Base-by-base conservation (phyloP, 2,888 invertebrate species). In the Griposia aprilina region DNA sequence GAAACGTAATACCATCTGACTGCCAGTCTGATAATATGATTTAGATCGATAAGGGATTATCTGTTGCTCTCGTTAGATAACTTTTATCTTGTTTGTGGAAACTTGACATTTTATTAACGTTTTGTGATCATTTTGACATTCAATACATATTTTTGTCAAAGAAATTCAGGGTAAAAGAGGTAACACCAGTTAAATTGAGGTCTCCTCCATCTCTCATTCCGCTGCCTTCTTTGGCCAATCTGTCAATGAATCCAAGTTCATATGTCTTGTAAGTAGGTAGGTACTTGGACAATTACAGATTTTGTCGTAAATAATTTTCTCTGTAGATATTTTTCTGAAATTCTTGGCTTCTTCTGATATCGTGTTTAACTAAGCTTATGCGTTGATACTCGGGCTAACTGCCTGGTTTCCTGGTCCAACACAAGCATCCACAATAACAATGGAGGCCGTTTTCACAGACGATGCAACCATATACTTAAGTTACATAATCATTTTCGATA, bases 1-100 rank as follows among this genome's bases (percentile, higher is more conserved):
- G 77, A 73, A 62, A 83, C 73, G 73, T 70, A 86, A 86, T 83
- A 77, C 83, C 73, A 74, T 83, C 48, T 68, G 87, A 67, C 59
- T 77, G 13, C 1, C 17, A 41, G 15, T 36, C 36, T 55, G 83
- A 83, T 83, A 77, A 67, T 57, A 13, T 71, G 59, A 48, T 69
- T 70, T 26, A 69, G n/a, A 79, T 80, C 59, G 86, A 83, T 83
- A 73, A 59, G 55, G n/a, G 36, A 48, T 59, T 50, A 73, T 48
- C 17, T 70, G 50, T 36, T 48, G 69, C 30, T 83, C 78, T 83
- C 52, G 36, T 77, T 48, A 55, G 83, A 83, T 77, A 59, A 68
- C 10, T 60, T 72, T 69, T 20, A 62, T 71, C 82, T 57, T 63
- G 36, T 59, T 79, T 45, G 11, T 57, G 63, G n/a, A 59, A 65